A percentile compares a stretch with the other conserved stretches of the same genome.
These are phyloP conservation scores for Periophthalmus modestus DNA, from an alignment of 2,113 vertebrate genomes.

Conservation along the genomic window DNA sequence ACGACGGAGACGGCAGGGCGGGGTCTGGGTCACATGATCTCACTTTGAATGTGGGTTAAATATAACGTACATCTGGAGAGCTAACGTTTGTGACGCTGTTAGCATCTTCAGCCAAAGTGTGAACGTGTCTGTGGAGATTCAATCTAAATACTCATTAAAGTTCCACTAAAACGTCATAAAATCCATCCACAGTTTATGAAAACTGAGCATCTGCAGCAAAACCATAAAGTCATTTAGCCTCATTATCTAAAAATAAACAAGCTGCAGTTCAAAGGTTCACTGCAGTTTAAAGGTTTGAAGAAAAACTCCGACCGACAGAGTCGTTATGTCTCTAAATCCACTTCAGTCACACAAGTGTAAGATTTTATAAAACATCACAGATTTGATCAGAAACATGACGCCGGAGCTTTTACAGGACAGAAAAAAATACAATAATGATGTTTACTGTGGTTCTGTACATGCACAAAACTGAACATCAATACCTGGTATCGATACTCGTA, in stretches of 20 bases:
- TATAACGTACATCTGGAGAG: constrained; percentile 10
- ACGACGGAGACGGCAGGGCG: constrained; percentile 16
- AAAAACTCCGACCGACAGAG: neutral
- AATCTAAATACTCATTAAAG: constrained; percentile 47
- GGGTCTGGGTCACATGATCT: constrained; percentile 50
- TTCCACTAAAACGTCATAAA: constrained; percentile 18
- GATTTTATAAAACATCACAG: too few relatives aligned
- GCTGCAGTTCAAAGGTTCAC: neutral
- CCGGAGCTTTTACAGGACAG: too few relatives aligned
- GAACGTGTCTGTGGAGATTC: constrained; percentile 55
- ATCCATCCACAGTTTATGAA: neutral
- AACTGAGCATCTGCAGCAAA: neutral
- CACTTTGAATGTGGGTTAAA: constrained; percentile 4
- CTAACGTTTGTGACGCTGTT: constrained; percentile 35
- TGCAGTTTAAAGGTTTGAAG: neutral
- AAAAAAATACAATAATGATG: too few relatives aligned
- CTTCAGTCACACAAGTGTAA: too few relatives aligned
- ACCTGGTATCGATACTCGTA: too few relatives aligned
- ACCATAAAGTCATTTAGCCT: neutral
- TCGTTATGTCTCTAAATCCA: too few relatives aligned
- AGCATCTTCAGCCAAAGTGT: constrained; percentile 40
- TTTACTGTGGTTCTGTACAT: too few relatives aligned
- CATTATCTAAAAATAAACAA: neutral
- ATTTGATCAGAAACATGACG: too few relatives aligned
- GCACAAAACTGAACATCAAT: too few relatives aligned